Base-by-base conservation (phyloP, 1,140 invertebrate genomes). In the Drosophila repleta region DNA sequence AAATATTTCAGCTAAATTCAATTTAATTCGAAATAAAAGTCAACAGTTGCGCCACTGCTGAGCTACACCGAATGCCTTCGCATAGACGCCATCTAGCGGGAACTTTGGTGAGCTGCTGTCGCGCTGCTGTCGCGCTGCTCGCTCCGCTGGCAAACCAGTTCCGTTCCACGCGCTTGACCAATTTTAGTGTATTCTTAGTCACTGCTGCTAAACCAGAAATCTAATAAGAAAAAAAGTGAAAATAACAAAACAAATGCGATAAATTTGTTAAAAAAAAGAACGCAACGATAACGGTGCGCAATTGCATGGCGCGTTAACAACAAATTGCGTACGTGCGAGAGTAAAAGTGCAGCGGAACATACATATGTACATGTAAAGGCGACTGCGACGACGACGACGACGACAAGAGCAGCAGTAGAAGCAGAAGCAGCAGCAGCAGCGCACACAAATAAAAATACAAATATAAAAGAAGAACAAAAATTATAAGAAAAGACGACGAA, bases 241-340 rank as follows among this genome's bases (percentile, higher is more conserved):
- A 85, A 87, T 76, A 87, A 88, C 82, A 87, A 87, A 87, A 87
- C 82, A 87, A 85, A 85, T 82, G 82, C 78, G 63, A 82, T 81
- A 87, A 88, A 82, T 67, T 62, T 51, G 69, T 39, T 74, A 70
- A 48, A 79, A 88, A 85, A 88, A 79, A 82, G 82, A 88, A 78
- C 51, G 65, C 63, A 75, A 72, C 66, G 56, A 57, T 39, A 56
- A 69, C 41, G 21, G 24, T 46, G 75, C 67, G 66, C 71, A 76
- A 32, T 52, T 66, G 64, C 20, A 63, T 73, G 69, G 58, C 61
- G 56, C 53, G 49, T 63, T 66, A 75, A 68, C 55, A 73, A 64
- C 73, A 87, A 35, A 70, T 74, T 63, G 73, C 41, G 61, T 68
- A 67, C 51, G 66, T 46, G 35, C 46, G 48, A 65, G 56, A 61